Percentiles rank a stretch among this genome's conserved stretches.
These are phyloP conservation scores for Apistogramma diplotaenia DNA, from an alignment of 2,113 vertebrate species.

Conservation along the genomic window DNA sequence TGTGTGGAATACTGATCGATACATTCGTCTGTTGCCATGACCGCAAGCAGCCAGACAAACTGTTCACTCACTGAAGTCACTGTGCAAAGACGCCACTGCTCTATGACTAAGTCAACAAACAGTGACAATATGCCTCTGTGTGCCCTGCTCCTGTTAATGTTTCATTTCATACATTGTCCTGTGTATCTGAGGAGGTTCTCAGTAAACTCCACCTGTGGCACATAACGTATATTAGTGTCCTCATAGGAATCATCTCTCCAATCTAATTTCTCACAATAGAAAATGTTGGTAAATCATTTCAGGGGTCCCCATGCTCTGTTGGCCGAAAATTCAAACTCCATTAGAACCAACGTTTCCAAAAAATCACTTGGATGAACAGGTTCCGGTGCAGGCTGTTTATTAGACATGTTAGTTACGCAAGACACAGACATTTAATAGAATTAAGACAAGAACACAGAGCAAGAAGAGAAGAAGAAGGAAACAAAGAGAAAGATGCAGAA, in stretches of 20 bases:
- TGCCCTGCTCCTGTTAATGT: background rate
- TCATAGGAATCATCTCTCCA: background rate
- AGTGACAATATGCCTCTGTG: background rate
- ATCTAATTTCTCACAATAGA: background rate
- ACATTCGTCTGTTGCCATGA: conserved; percentile 42
- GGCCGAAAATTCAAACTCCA: no score
- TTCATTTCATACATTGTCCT: background rate
- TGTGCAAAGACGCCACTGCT: conserved; percentile 21
- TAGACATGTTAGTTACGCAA: no score
- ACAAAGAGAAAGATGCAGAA: no score
- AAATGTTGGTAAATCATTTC: no score
- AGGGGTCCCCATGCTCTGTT: no score
- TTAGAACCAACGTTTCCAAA: no score
- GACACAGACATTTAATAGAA: no score
- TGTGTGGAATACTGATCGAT: conserved; percentile 57
- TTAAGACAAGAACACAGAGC: no score
- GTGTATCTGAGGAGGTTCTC: background rate
- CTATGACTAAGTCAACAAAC: conserved; percentile 15
- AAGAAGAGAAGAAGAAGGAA: no score
- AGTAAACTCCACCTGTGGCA: background rate
- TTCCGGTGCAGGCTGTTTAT: no score
- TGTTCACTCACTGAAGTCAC: conserved; percentile 26
- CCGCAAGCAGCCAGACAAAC: conserved; percentile 14
- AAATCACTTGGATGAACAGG: no score
- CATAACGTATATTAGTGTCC: background rate